phyloP scores from a whole-genome alignment of 2,113 vertebrate genomes.

The Bos taurus region ARS-UCD2.0 NC_037331.1:74645501-74646000 shows the following conservation, averaged over 20 bases:
- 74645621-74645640: not conserved
- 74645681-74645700: not conserved
- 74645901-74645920: too few species aligned
- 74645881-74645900: too few species aligned
- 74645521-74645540: not conserved
- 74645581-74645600: not conserved
- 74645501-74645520: not conserved
- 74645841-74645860: too few species aligned
- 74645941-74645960: too few species aligned
- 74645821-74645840: too few species aligned
- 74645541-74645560: not conserved
- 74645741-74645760: not conserved
- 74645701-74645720: not conserved
- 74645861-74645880: too few species aligned
- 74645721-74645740: not conserved
- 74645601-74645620: accelerated
- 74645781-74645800: too few species aligned
- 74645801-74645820: too few species aligned
- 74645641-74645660: accelerated
- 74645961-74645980: too few species aligned
- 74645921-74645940: too few species aligned
- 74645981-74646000: too few species aligned
- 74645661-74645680: not conserved
- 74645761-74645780: too few species aligned
- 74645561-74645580: not conserved